These are phyloP conservation scores for Eupithecia subfuscata DNA, from an alignment of 2,888 invertebrate genomes.

Conservation along the genomic window DNA sequence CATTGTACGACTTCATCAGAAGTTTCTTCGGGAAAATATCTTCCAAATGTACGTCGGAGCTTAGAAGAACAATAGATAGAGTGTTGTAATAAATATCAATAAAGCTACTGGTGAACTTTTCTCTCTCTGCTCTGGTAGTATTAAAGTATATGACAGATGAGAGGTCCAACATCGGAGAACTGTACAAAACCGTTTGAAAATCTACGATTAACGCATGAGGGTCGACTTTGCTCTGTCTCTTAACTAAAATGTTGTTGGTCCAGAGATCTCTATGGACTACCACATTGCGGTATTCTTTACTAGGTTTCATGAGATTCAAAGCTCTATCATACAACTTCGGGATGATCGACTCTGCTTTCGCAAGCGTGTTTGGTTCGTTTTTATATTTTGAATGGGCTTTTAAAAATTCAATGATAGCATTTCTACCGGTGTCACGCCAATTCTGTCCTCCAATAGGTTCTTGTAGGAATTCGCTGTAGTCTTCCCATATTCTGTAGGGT, in stretches of 20 bases:
- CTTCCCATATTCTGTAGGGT: conserved; percentile 70
- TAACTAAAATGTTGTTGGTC: conserved; percentile 85
- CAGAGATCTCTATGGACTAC: conserved; percentile 86
- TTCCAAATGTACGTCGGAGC: conserved; percentile 54
- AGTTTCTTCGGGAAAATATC: conserved; percentile 53
- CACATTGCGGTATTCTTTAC: conserved; percentile 74
- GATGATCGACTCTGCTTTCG: conserved; percentile 54
- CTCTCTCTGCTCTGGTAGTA: conserved; percentile 71
- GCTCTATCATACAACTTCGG: conserved; percentile 59
- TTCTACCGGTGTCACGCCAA: conserved; percentile 71
- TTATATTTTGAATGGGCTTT: conserved; percentile 66
- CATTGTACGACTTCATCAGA: conserved; percentile 58
- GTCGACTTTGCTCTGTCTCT: conserved; percentile 53
- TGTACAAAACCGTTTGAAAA: conserved; percentile 87
- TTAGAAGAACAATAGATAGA: conserved; percentile 70
- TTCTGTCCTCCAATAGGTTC: conserved; percentile 55
- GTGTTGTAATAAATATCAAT: conserved; percentile 82
- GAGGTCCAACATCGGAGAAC: conserved; percentile 86
- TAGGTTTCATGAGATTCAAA: conserved; percentile 67
- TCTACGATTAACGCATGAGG: conserved; percentile 85
- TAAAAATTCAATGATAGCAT: conserved; percentile 67
- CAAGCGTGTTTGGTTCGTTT: conserved; percentile 52
- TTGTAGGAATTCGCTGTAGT: conserved; percentile 61
- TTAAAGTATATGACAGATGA: conserved; percentile 83
- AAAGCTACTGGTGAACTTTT: conserved; percentile 70